Conservation (phyloP, 2,113 vertebrate genomes). For the Phrynosoma blainvillii region DNA sequence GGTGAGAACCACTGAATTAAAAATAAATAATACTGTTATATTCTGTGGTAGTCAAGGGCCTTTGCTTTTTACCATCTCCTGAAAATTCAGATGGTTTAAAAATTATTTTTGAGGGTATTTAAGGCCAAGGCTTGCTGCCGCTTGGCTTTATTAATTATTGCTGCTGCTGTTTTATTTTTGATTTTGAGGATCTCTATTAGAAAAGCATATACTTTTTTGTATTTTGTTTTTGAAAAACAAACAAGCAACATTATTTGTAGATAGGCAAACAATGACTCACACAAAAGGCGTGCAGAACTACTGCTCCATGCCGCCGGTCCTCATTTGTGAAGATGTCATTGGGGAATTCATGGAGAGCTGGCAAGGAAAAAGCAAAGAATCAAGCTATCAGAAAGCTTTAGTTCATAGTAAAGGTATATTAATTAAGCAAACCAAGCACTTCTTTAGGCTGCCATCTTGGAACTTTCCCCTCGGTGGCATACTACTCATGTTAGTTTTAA, state of each 20-base stretch:
- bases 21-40: not conserved
- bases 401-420: rapidly evolving
- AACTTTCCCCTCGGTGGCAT: not conserved
- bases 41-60: too few relatives aligned
- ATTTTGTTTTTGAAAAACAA: not conserved
- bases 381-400: not conserved
- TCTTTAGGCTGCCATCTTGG: not conserved
- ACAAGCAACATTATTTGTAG: not conserved
- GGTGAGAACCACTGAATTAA: not conserved
- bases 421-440: rapidly evolving
- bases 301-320: slow-evolving; percentile 88
- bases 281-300: slow-evolving; percentile 90
- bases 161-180: not conserved
- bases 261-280: slow-evolving; percentile 82
- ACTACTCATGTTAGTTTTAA: not conserved
- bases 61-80: not conserved
- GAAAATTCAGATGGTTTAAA: not conserved
- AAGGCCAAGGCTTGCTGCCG: too few relatives aligned
- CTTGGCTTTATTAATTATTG: not conserved
- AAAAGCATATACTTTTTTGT: not conserved
- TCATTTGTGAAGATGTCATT: slow-evolving; percentile 91
- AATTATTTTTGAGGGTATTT: not conserved
- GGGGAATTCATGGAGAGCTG: slow-evolving; percentile 95
- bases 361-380: slow-evolving; percentile 55
- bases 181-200: not conserved